Percentiles rank a stretch among this genome's conserved stretches.
Evolutionary conservation across 2,797 vertebrate genomes (phyloP).

Genomic region (Etheostoma nigrum): DNA sequence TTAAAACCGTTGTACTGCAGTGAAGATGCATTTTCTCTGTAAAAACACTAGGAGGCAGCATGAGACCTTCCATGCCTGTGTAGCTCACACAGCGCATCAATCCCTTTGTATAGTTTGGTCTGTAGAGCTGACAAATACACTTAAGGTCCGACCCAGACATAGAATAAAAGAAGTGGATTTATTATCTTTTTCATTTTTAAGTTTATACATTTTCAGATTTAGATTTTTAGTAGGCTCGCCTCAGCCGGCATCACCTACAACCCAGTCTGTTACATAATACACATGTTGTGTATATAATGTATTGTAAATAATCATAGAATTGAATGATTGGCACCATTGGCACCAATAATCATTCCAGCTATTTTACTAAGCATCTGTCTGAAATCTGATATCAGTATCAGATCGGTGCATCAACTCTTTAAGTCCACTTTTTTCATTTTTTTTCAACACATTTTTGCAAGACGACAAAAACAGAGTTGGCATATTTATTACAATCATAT

Average conservation of each 20-base stretch:
- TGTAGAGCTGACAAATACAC: background rate
- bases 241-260: too few species aligned
- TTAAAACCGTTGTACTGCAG: background rate
- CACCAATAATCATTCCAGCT: too few species aligned
- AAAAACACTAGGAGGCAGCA: slow-evolving; percentile 72
- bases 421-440: background rate
- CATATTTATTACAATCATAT: background rate
- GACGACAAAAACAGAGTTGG: too few species aligned
- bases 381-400: background rate
- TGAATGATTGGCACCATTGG: too few species aligned
- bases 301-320: too few species aligned
- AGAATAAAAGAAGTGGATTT: background rate
- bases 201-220: too few species aligned
- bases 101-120: background rate
- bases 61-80: slow-evolving; percentile 37
- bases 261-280: slow-evolving; percentile 1
- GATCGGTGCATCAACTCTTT: too few species aligned
- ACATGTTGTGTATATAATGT: background rate
- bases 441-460: background rate
- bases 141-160: background rate
- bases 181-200: background rate
- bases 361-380: too few species aligned
- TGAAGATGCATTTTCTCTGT: slow-evolving; percentile 7
- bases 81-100: background rate
- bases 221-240: background rate